These are phyloP conservation scores for Cotesia vestalis DNA, from an alignment of 1,140 invertebrate genomes.

Conservation along the genomic window DNA sequence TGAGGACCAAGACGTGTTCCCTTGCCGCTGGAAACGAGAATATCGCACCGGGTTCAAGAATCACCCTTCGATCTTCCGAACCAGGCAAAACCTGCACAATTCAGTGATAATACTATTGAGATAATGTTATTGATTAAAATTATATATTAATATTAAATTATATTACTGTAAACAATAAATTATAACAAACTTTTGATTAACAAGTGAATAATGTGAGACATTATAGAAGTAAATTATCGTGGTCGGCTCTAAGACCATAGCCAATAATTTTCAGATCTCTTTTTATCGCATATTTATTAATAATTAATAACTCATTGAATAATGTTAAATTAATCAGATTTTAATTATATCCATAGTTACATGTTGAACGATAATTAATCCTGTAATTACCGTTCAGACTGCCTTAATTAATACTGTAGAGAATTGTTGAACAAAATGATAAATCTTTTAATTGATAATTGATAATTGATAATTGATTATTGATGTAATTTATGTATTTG, in stretches of 20 bases:
- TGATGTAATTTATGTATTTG: no score
- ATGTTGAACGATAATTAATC: neutral
- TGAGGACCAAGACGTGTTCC: conserved; percentile 81
- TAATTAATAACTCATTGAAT: no score
- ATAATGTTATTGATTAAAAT: conserved; percentile 6
- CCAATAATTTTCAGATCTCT: neutral
- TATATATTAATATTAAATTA: conserved; percentile 1
- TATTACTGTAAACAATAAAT: neutral
- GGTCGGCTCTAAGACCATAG: no score
- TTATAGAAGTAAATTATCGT: no score
- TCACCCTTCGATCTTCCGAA: conserved; percentile 50
- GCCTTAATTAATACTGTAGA: conserved; percentile 20
- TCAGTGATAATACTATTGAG: conserved; percentile 48
- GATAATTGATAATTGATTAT: no score
- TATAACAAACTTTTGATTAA: no score
- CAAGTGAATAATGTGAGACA: no score
- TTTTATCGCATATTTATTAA: no score
- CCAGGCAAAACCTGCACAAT: conserved; percentile 52
- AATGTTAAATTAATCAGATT: neutral
- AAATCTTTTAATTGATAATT: neutral
- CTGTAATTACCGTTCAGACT: neutral
- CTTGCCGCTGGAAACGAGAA: conserved; percentile 69
- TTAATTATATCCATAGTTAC: neutral
- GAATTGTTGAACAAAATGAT: conserved; percentile 1
- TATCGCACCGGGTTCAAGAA: conserved; percentile 54